A percentile compares a stretch with the other conserved stretches of the same genome.
Conservation (phyloP, 2,797 vertebrate genomes). For the Acipenser transmontanus region DNA sequence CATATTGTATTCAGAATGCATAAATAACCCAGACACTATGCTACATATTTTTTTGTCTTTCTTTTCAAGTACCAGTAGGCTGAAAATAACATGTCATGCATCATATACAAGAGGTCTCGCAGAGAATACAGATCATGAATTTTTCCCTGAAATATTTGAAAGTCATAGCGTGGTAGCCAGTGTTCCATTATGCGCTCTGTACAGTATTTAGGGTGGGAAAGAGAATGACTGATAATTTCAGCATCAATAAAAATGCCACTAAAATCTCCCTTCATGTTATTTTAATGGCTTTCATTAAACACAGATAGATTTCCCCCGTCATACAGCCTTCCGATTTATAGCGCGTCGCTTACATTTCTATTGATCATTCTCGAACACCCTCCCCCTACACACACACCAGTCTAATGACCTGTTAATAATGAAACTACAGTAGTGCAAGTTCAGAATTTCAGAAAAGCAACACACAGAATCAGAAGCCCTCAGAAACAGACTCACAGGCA, state of each 20-base stretch:
- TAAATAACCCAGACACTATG: neutral
- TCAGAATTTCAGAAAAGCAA: too few species aligned
- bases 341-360: neutral
- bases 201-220: neutral
- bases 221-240: neutral
- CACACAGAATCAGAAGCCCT: too few species aligned
- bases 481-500: too few species aligned
- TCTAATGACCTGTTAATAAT: too few species aligned
- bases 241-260: constrained; percentile 1
- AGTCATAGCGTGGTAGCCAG: neutral
- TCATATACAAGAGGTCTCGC: neutral
- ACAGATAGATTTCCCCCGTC: neutral
- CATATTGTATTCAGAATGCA: neutral
- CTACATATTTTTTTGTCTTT: neutral
- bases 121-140: neutral
- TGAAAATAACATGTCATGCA: neutral
- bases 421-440: too few species aligned
- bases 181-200: neutral
- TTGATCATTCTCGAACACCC: neutral
- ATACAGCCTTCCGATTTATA: neutral
- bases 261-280: neutral
- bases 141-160: neutral
- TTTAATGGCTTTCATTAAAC: neutral
- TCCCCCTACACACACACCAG: too few species aligned
- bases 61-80: neutral